A percentile compares a stretch with the other conserved stretches of the same genome.
These are phyloP conservation scores for Venustaconcha ellipsiformis DNA, from an alignment of 1,140 invertebrate genomes.

Conservation along the genomic window DNA sequence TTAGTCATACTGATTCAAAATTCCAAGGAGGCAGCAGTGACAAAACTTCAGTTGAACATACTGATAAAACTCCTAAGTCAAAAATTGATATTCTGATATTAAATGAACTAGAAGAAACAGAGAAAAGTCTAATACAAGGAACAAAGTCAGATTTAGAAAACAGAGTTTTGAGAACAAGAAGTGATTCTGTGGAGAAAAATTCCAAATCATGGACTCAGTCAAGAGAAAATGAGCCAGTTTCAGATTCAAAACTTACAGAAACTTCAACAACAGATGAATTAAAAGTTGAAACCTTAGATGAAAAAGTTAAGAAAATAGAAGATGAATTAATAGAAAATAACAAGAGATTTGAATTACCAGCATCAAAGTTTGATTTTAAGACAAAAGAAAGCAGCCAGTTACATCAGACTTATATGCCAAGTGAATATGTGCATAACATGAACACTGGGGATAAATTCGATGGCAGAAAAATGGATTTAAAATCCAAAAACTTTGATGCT, in stretches of 20 bases:
- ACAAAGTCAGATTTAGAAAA: no score
- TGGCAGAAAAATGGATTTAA: slow-evolving; percentile 57
- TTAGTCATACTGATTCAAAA: slow-evolving; percentile 9
- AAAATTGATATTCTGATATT: slow-evolving; percentile 1
- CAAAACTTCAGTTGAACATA: slow-evolving; percentile 11
- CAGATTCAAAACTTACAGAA: slow-evolving; percentile 17
- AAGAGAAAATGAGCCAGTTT: background rate
- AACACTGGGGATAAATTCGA: slow-evolving; percentile 49
- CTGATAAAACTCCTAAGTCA: slow-evolving; percentile 7
- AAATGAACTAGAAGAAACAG: background rate
- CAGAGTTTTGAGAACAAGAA: no score
- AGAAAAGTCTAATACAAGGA: no score
- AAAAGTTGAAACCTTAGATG: slow-evolving; percentile 21
- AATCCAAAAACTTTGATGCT: slow-evolving; percentile 55
- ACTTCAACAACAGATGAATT: slow-evolving; percentile 16
- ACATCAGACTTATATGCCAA: slow-evolving; percentile 49
- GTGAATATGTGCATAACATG: slow-evolving; percentile 55
- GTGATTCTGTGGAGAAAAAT: no score
- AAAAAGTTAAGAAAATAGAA: slow-evolving; percentile 22
- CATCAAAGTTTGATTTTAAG: background rate
- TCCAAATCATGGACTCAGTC: no score
- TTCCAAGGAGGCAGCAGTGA: slow-evolving; percentile 11
- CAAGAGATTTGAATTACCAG: slow-evolving; percentile 11
- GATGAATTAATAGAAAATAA: slow-evolving; percentile 24
- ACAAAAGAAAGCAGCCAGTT: slow-evolving; percentile 3